A percentile compares a stretch with the other conserved stretches of the same genome.
phyloP scores from a whole-genome alignment of 2,113 vertebrate species.

The Phyllostomus discolor region DNA sequence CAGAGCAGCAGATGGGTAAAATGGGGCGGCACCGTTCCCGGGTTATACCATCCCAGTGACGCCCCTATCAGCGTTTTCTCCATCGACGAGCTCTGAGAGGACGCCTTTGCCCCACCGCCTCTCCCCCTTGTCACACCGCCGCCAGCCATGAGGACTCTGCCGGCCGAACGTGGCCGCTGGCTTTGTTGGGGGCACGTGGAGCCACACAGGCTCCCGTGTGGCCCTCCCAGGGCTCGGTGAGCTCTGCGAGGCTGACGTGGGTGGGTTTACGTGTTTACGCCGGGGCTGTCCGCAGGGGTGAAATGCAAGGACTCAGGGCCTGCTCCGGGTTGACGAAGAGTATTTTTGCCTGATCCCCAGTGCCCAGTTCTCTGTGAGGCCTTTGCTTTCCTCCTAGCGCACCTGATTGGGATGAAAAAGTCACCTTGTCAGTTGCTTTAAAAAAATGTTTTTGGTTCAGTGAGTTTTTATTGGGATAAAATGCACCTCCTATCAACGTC shows the following conservation, averaged over 20 bases:
- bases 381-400: background rate
- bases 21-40: background rate
- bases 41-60: background rate
- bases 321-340: background rate
- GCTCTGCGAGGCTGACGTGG: background rate
- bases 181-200: background rate
- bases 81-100: slow-evolving; percentile 7
- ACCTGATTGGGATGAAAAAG: background rate
- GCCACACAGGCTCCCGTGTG: background rate
- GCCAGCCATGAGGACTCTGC: background rate
- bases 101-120: slow-evolving; percentile 15
- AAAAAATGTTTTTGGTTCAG: background rate
- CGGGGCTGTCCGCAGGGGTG: background rate
- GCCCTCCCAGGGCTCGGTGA: background rate
- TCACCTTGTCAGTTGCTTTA: background rate
- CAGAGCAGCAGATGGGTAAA: background rate
- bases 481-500: background rate
- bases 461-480: background rate
- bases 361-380: background rate
- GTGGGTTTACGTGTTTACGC: background rate
- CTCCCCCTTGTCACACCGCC: background rate
- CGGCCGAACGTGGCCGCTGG: slow-evolving; percentile 17
- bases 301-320: background rate
- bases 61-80: background rate
- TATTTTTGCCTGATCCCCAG: background rate